Conservation (phyloP, 2,113 vertebrate species). For the Haemorhous mexicanus region DNA sequence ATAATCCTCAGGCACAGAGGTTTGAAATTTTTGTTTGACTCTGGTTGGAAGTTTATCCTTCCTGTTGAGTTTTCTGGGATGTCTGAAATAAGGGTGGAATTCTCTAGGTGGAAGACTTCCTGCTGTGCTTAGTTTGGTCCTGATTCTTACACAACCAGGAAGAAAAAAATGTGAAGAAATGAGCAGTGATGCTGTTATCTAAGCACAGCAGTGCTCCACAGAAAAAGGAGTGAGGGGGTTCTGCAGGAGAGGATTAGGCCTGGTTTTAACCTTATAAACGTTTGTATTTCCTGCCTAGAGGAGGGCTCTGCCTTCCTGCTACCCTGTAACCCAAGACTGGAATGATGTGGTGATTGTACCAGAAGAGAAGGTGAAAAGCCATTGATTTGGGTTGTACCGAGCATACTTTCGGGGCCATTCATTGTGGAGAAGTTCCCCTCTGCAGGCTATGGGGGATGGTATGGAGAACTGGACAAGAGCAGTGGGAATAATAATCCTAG, state of each 20-base stretch:
- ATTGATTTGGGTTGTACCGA: not conserved
- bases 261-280: not conserved
- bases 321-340: not conserved
- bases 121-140: not conserved
- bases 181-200: not conserved
- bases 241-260: not conserved
- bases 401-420: not conserved
- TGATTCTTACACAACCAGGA: not conserved
- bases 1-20: not conserved
- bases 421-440: not conserved
- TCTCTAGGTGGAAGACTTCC: not conserved
- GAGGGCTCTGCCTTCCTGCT: not conserved
- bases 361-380: not conserved
- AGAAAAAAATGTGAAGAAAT: not conserved
- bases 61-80: not conserved
- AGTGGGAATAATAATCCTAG: constrained; percentile 37
- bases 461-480: not conserved
- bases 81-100: not conserved
- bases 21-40: not conserved
- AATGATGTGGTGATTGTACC: not conserved
- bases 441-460: not conserved
- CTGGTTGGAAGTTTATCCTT: not conserved
- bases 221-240: not conserved
- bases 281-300: constrained; percentile 28
- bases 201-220: not conserved